phyloP scores from a whole-genome alignment of 1,140 invertebrate species.

The Drosophila paulistorum region DNA sequence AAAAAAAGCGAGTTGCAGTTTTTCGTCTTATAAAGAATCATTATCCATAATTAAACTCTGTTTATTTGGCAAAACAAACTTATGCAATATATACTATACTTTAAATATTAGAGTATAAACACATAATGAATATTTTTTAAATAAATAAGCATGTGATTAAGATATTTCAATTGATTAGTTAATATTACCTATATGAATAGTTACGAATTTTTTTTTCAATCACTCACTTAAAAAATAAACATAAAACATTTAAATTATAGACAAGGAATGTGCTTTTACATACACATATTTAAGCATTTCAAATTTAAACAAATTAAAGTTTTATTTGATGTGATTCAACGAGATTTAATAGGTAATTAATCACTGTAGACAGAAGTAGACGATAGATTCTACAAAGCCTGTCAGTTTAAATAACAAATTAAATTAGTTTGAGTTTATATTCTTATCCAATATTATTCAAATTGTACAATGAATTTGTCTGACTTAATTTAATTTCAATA shows the following conservation, averaged over 20 bases:
- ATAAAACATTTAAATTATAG: neutral
- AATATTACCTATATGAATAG: neutral
- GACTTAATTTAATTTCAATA: too few relatives aligned
- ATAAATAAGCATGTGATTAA: neutral
- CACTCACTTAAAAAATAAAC: neutral
- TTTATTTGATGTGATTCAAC: neutral
- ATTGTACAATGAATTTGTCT: too few relatives aligned
- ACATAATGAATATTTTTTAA: neutral
- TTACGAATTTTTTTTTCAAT: neutral
- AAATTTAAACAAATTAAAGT: neutral
- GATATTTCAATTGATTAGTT: slow-evolving; percentile 5
- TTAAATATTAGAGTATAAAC: too few relatives aligned
- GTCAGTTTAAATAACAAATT: too few relatives aligned
- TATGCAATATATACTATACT: too few relatives aligned
- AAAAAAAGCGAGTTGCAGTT: too few relatives aligned
- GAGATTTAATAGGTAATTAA: neutral
- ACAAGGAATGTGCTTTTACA: neutral
- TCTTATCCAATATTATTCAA: too few relatives aligned
- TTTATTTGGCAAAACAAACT: too few relatives aligned
- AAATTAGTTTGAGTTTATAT: too few relatives aligned
- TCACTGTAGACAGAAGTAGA: neutral
- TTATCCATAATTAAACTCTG: too few relatives aligned
- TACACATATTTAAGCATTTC: neutral
- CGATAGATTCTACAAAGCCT: too few relatives aligned
- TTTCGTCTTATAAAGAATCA: too few relatives aligned